Evolutionary conservation across 1,140 invertebrate genomes (phyloP).

Genomic region (Proales similis): DNA sequence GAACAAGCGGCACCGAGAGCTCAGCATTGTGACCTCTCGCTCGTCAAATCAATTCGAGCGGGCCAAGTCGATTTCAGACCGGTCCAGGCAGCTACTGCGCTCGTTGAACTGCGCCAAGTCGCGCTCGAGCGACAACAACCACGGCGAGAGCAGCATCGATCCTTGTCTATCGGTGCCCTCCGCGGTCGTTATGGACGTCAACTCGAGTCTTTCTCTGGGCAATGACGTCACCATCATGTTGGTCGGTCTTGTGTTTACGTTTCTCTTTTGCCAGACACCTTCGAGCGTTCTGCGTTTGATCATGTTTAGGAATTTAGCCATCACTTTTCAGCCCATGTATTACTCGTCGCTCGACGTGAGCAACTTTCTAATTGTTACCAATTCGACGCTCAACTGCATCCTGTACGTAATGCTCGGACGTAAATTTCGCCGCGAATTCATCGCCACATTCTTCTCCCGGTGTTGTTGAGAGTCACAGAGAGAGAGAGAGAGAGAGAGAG

Average conservation of each 20-base stretch:
- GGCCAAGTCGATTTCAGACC: no score
- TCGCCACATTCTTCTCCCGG: slow-evolving; percentile 20
- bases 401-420: slow-evolving; percentile 31
- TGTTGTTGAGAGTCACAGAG: slow-evolving; percentile 8
- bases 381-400: slow-evolving; percentile 32
- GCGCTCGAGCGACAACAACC: neutral
- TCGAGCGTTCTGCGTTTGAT: slow-evolving; percentile 20
- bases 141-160: neutral
- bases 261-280: slow-evolving; percentile 31
- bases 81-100: neutral
- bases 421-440: slow-evolving; percentile 33
- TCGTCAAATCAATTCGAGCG: no score
- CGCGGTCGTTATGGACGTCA: neutral
- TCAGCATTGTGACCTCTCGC: slow-evolving; percentile 4
- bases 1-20: slow-evolving; percentile 27
- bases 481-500: no score
- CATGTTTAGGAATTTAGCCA: slow-evolving; percentile 21
- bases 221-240: slow-evolving; percentile 38
- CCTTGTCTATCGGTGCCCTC: slow-evolving; percentile 9
- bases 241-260: slow-evolving; percentile 21
- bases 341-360: slow-evolving; percentile 31
- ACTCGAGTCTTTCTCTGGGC: neutral
- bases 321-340: slow-evolving; percentile 29
- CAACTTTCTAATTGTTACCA: slow-evolving; percentile 35
- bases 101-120: slow-evolving; percentile 9